Percentiles rank a stretch among this genome's conserved stretches.
Conservation (phyloP, 2,888 invertebrate species). For the Nudaria mundana region DNA sequence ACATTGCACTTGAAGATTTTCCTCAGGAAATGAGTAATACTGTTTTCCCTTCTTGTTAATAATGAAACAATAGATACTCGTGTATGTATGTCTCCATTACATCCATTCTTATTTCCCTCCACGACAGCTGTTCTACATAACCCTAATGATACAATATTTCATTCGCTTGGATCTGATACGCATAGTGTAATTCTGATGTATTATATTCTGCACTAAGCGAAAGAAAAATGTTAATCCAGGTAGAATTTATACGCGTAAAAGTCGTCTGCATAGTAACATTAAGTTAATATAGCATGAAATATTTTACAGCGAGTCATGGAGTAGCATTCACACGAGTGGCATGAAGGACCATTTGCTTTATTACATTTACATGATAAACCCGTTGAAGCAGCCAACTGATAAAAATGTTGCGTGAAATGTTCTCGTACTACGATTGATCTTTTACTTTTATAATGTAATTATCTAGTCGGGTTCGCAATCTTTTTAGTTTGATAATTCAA, state of each 20-base stretch:
- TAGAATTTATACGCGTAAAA: conserved; percentile 35
- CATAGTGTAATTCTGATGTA: conserved; percentile 24
- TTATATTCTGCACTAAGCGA: conserved; percentile 16
- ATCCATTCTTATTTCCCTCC: conserved; percentile 26
- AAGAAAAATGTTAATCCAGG: conserved; percentile 25
- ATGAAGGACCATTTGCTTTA: conserved; percentile 65
- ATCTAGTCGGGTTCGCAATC: too few relatives aligned
- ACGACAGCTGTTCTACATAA: conserved; percentile 22
- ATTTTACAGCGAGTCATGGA: conserved; percentile 53
- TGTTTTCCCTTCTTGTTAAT: conserved; percentile 13
- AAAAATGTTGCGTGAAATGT: conserved; percentile 61
- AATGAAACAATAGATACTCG: conserved; percentile 26
- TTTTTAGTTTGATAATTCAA: too few relatives aligned
- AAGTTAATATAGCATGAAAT: conserved; percentile 61
- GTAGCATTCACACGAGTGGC: conserved; percentile 51
- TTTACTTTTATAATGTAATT: too few relatives aligned
- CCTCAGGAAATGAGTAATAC: conserved; percentile 20
- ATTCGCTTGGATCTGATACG: conserved; percentile 25
- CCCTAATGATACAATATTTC: conserved; percentile 31
- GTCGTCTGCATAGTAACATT: conserved; percentile 35
- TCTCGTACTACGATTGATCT: conserved; percentile 42
- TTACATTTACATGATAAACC: conserved; percentile 70
- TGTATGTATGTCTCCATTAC: conserved; percentile 11
- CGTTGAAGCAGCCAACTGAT: conserved; percentile 61
- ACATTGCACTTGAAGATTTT: conserved; percentile 17